phyloP scores from a whole-genome alignment of 2,888 invertebrate species.

The Fragum fragum region DNA sequence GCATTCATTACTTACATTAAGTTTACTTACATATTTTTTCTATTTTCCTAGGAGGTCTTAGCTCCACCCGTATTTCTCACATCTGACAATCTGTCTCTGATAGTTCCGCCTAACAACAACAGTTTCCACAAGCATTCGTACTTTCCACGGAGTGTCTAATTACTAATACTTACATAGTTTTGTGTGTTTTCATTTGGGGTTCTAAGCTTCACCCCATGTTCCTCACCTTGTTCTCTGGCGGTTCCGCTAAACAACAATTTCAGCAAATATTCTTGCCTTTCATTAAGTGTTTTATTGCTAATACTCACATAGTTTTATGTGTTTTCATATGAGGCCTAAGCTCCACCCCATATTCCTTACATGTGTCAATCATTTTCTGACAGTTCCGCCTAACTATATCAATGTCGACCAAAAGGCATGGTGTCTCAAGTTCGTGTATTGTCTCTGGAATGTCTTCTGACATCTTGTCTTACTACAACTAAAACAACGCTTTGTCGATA shows the following conservation, averaged over 20 bases:
- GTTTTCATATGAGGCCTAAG: conserved; percentile 86
- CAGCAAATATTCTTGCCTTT: no score
- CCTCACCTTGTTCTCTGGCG: no score
- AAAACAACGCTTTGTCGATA: no score
- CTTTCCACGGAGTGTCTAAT: no score
- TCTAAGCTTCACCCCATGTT: no score
- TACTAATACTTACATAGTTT: no score
- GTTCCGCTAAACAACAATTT: no score
- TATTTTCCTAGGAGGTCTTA: conserved; percentile 86
- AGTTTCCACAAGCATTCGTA: no score
- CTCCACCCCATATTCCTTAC: conserved; percentile 78
- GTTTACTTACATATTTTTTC: no score
- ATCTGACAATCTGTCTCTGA: conserved; percentile 80
- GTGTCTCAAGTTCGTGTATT: conserved; percentile 72
- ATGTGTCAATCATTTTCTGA: conserved; percentile 81
- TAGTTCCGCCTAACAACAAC: conserved; percentile 77
- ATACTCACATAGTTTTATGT: conserved; percentile 85
- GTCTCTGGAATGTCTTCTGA: conserved; percentile 39
- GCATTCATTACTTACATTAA: no score
- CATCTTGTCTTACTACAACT: conserved; percentile 26
- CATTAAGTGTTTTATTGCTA: no score
- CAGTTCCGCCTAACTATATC: conserved; percentile 81
- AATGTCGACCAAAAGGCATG: conserved; percentile 81
- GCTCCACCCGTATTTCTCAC: conserved; percentile 77
- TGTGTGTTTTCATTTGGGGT: no score